phyloP scores from a whole-genome alignment of 2,113 vertebrate species.

The Oenanthe melanoleuca region DNA sequence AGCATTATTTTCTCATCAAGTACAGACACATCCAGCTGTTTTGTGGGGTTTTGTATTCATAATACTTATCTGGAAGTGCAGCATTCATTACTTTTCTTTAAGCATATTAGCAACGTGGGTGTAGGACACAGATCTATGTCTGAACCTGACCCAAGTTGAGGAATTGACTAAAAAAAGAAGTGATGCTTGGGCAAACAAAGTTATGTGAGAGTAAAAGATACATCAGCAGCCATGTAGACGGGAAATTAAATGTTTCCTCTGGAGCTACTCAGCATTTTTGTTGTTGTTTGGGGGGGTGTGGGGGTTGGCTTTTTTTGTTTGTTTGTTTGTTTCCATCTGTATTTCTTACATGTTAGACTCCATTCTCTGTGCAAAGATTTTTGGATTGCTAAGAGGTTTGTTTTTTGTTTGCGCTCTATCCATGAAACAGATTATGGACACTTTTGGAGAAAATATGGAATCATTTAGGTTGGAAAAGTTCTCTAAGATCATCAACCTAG shows the following conservation, averaged over 20 bases:
- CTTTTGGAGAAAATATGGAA: not conserved
- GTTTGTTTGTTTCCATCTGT: not conserved
- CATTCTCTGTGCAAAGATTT: not conserved
- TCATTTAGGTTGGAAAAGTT: not conserved
- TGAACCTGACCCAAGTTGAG: not conserved
- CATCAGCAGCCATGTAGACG: not conserved
- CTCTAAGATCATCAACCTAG: not conserved
- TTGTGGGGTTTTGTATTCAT: conserved; percentile 1
- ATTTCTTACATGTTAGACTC: not conserved
- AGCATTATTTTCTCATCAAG: conserved; percentile 26
- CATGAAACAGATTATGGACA: not conserved
- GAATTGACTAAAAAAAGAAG: conserved; percentile 13
- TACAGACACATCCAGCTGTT: conserved; percentile 30
- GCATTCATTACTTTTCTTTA: conserved; percentile 38
- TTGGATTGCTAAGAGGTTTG: not conserved
- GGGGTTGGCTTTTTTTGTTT: not conserved
- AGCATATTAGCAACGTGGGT: conserved; percentile 26
- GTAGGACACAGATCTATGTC: conserved; percentile 13
- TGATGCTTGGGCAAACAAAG: conserved; percentile 18
- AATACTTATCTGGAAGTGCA: conserved; percentile 26
- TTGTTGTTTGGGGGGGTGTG: not conserved
- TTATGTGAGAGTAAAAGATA: conserved; percentile 24
- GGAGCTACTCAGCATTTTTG: not conserved
- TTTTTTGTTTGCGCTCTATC: not conserved
- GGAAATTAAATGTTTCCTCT: not conserved